Percentiles rank a stretch among this genome's conserved stretches.
Evolutionary conservation across 2,888 invertebrate species (phyloP).

Genomic region (Noctua pronuba): DNA sequence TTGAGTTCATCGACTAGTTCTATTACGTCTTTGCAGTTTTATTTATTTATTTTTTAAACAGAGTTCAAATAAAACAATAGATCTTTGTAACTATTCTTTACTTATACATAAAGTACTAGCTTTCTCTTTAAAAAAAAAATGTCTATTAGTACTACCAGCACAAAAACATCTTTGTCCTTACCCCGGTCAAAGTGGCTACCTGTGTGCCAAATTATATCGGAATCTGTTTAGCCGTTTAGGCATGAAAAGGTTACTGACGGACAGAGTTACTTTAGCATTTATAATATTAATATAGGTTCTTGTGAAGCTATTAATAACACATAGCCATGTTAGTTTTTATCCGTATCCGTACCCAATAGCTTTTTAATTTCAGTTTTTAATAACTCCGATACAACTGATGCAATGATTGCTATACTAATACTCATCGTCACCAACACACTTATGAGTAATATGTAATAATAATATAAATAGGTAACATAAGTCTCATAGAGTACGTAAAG

Average conservation of each 20-base stretch:
- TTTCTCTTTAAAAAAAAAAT: too few relatives aligned
- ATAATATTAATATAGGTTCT: background rate
- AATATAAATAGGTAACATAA: background rate
- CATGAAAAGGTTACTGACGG: background rate
- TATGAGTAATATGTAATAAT: background rate
- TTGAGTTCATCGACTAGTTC: constrained; percentile 30
- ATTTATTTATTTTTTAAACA: background rate
- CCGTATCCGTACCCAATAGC: background rate
- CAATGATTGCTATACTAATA: background rate
- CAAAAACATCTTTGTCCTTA: background rate
- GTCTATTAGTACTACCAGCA: background rate
- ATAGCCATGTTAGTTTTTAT: background rate
- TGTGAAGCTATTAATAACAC: background rate
- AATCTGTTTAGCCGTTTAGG: background rate
- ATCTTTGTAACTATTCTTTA: background rate
- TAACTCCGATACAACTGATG: background rate
- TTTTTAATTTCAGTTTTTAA: constrained; percentile 8
- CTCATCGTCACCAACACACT: background rate
- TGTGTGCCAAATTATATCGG: background rate
- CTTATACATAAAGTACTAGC: background rate
- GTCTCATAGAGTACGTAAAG: background rate
- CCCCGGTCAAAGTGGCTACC: background rate
- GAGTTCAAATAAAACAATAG: background rate
- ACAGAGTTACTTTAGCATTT: background rate
- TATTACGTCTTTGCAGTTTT: constrained; percentile 26